Evolutionary conservation across 2,888 invertebrate genomes (phyloP).

Genomic region (Platypus cylindrus): DNA sequence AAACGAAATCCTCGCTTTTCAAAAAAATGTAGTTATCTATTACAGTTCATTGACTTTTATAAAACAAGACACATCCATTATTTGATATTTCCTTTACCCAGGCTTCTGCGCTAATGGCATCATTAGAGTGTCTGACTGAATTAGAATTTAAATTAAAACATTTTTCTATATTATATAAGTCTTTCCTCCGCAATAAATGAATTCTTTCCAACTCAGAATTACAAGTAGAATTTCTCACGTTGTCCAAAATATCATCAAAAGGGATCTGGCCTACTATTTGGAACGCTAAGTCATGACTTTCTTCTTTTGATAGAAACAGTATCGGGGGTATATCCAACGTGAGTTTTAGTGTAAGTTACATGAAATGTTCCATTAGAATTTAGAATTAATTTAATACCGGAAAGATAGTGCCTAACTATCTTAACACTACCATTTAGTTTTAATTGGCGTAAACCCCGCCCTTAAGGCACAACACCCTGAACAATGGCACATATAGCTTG

Average conservation of each 20-base stretch:
- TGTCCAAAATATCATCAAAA: slow-evolving; percentile 1
- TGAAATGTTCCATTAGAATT: background rate
- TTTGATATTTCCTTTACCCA: slow-evolving; percentile 14
- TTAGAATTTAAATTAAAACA: slow-evolving; percentile 11
- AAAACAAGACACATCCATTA: slow-evolving; percentile 13
- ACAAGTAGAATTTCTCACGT: background rate
- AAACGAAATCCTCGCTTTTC: slow-evolving; percentile 1
- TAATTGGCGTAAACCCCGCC: background rate
- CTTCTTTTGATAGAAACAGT: background rate
- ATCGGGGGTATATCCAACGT: slow-evolving; percentile 1
- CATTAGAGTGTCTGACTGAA: slow-evolving; percentile 8
- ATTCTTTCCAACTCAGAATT: background rate
- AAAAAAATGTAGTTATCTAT: background rate
- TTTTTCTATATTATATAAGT: slow-evolving; percentile 1
- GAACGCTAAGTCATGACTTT: background rate
- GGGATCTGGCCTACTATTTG: background rate
- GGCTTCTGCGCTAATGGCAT: slow-evolving; percentile 13
- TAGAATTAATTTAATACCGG: background rate
- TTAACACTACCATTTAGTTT: slow-evolving; percentile 2
- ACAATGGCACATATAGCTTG: background rate
- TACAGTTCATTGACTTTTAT: slow-evolving; percentile 15
- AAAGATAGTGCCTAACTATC: background rate
- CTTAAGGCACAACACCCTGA: background rate
- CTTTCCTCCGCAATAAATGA: slow-evolving; percentile 3
- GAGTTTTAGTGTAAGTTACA: background rate